Percentiles rank a stretch among this genome's conserved stretches.
Conservation (phyloP, 2,113 vertebrate genomes). For the Herpetotheres cachinnans region DNA sequence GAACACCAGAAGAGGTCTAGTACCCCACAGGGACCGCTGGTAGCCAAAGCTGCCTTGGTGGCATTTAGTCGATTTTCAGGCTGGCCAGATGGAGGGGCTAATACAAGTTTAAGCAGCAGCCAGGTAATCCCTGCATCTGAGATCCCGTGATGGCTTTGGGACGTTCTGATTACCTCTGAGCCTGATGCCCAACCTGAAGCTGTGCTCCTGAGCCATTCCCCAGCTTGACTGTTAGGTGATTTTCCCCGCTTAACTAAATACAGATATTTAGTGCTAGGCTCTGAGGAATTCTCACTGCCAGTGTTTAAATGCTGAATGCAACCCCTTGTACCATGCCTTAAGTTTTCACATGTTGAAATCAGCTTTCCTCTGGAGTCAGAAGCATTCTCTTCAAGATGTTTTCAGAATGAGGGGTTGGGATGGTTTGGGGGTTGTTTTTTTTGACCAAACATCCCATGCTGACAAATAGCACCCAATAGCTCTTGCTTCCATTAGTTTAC, state of each 20-base stretch:
- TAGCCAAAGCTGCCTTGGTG: neutral
- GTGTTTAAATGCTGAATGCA: neutral
- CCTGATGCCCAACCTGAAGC: neutral
- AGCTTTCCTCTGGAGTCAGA: neutral
- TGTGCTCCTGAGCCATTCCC: neutral
- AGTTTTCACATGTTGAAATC: neutral
- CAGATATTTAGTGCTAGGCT: neutral
- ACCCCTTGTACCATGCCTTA: neutral
- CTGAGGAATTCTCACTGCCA: neutral
- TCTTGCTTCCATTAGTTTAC: neutral
- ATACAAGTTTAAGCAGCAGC: neutral
- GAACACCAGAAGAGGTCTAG: neutral
- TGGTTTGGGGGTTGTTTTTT: neutral
- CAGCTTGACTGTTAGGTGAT: neutral
- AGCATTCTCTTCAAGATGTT: neutral
- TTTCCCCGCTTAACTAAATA: neutral
- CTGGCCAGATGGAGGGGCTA: neutral
- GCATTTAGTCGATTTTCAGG: neutral
- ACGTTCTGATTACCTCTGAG: neutral
- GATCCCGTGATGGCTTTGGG: neutral
- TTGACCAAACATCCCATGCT: neutral
- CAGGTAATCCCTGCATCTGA: neutral
- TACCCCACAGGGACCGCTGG: neutral
- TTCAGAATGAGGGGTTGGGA: neutral
- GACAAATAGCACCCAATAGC: neutral